phyloP scores from a whole-genome alignment of 2,797 vertebrate genomes.

The Typhlichthys subterraneus region DNA sequence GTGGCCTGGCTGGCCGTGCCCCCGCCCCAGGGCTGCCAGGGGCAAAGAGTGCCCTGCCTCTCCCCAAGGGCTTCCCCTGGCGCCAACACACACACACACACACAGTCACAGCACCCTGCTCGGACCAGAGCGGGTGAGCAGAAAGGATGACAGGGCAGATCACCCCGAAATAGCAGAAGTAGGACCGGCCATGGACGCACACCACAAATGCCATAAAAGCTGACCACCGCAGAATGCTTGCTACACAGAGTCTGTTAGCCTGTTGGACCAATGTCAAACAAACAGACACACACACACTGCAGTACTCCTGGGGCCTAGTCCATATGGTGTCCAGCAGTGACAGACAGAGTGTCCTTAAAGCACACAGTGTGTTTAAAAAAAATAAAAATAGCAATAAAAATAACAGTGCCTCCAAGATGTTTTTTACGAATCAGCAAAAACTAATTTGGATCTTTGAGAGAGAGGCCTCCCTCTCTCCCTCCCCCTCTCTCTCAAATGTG shows the following conservation, averaged over 20 bases:
- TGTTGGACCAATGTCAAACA: constrained; percentile 68
- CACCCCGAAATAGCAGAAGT: constrained; percentile 69
- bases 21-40: constrained; percentile 77
- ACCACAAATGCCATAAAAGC: constrained; percentile 55
- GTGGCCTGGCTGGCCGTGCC: constrained; percentile 75
- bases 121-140: constrained; percentile 49
- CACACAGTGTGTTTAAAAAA: neutral
- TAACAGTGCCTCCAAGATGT: neutral
- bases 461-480: neutral
- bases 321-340: constrained; percentile 62
- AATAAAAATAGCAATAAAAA: constrained; percentile 15
- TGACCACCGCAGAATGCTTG: constrained; percentile 68
- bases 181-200: constrained; percentile 27
- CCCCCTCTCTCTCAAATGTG: no score
- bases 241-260: constrained; percentile 41
- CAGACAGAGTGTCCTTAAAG: constrained; percentile 39
- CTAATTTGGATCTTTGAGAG: constrained; percentile 12
- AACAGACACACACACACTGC: constrained; percentile 33
- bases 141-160: constrained; percentile 61
- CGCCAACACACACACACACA: constrained; percentile 40
- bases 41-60: constrained; percentile 79
- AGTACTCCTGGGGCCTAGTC: constrained; percentile 48
- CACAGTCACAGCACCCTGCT: constrained; percentile 8
- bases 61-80: constrained; percentile 72
- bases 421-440: neutral